Conservation (phyloP, 2,113 vertebrate genomes). For the Tringa solitaria region DNA sequence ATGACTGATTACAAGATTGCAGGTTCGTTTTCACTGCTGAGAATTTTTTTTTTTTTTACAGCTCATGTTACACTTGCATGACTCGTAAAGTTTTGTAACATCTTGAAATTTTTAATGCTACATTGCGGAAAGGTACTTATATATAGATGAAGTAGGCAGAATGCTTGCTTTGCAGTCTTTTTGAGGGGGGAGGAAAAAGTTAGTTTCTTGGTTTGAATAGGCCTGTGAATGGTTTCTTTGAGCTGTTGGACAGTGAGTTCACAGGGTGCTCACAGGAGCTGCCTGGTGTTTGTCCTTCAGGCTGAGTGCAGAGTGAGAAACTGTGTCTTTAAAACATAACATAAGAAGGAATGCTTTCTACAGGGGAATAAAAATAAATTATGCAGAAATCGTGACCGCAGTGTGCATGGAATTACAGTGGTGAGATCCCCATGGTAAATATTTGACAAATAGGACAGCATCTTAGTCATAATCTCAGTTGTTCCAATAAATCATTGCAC, state of each 20-base stretch:
- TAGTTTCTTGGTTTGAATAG: constrained; percentile 41
- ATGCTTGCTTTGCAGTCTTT: constrained; percentile 38
- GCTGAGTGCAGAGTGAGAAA: constrained; percentile 49
- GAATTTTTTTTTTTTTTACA: constrained; percentile 36
- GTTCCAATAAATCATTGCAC: constrained; percentile 22
- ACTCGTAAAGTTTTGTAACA: constrained; percentile 68
- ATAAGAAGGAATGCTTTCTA: constrained; percentile 25
- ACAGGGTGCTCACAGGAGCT: constrained; percentile 13
- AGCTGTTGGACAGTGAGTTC: not conserved
- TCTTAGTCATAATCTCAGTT: constrained; percentile 34
- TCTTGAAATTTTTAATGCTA: constrained; percentile 65
- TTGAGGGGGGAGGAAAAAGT: not conserved
- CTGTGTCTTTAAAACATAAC: constrained; percentile 49
- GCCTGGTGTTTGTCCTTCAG: constrained; percentile 53
- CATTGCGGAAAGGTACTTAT: constrained; percentile 54
- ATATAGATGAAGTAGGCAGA: constrained; percentile 46
- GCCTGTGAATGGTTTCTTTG: not conserved
- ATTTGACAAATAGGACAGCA: not conserved
- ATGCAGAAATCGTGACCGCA: constrained; percentile 43
- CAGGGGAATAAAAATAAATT: constrained; percentile 61
- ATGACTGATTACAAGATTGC: constrained; percentile 75
- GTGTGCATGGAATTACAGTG: constrained; percentile 11
- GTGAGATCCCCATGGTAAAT: constrained; percentile 26
- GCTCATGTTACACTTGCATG: constrained; percentile 57
- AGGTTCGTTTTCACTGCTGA: constrained; percentile 70